phyloP scores from a whole-genome alignment of 2,888 invertebrate species.

The Sthenelais limicola region DNA sequence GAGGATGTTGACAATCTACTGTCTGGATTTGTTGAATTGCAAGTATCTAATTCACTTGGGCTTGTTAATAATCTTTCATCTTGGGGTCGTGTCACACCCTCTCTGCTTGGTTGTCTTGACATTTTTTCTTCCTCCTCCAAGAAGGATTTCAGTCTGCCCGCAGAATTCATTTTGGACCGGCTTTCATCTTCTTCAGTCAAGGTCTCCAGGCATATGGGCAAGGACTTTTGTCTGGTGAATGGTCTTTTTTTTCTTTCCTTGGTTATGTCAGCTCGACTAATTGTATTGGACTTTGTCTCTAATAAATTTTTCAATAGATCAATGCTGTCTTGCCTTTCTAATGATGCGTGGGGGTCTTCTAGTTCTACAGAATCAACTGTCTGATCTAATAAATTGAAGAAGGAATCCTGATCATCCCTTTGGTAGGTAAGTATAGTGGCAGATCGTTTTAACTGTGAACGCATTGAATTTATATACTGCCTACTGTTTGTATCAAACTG shows the following conservation, averaged over 20 bases:
- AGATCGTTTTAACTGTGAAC: conserved; percentile 8
- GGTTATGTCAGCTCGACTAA: background rate
- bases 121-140: conserved; percentile 19
- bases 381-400: no score
- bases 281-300: conserved; percentile 16
- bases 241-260: conserved; percentile 1
- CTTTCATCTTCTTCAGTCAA: conserved; percentile 39
- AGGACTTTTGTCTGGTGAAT: conserved; percentile 24
- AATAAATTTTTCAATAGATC: conserved; percentile 25
- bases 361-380: no score
- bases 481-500: conserved; percentile 21
- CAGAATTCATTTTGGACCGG: background rate
- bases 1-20: no score
- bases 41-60: no score
- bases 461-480: background rate
- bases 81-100: no score
- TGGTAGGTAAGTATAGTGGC: conserved; percentile 30
- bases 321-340: conserved; percentile 13
- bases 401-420: background rate
- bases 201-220: conserved; percentile 34
- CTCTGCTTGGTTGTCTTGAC: conserved; percentile 1
- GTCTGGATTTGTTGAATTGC: no score
- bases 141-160: no score
- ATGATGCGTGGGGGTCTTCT: no score
- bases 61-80: no score